Conservation (phyloP, 2,888 invertebrate species). For the Xestia c-nigrum region DNA sequence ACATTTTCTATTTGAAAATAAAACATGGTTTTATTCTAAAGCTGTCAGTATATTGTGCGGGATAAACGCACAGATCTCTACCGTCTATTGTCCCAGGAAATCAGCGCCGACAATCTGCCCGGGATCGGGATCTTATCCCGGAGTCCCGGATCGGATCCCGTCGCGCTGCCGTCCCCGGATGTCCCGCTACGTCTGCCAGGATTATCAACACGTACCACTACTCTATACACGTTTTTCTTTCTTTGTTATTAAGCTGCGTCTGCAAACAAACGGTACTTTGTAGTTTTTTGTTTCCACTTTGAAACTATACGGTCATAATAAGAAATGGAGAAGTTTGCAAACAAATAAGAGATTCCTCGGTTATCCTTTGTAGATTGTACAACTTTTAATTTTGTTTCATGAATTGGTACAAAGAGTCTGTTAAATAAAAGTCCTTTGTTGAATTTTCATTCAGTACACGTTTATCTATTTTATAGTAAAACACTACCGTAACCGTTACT, state of each 20-base stretch:
- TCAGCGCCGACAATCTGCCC: constrained; percentile 83
- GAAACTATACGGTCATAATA: constrained; percentile 58
- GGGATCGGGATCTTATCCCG: constrained; percentile 81
- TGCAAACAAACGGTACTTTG: constrained; percentile 57
- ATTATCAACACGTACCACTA: constrained; percentile 82
- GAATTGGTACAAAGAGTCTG: constrained; percentile 27
- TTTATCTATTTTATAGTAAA: constrained; percentile 9
- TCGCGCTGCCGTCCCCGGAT: constrained; percentile 77
- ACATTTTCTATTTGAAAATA: constrained; percentile 56
- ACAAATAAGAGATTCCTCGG: constrained; percentile 55
- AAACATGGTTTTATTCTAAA: constrained; percentile 73
- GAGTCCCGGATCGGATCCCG: constrained; percentile 77
- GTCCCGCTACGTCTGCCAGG: constrained; percentile 82
- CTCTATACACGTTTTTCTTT: constrained; percentile 76
- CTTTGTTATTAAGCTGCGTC: constrained; percentile 75
- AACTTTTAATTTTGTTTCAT: constrained; percentile 56
- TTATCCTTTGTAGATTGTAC: constrained; percentile 55
- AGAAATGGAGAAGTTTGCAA: constrained; percentile 60
- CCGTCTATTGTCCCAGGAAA: constrained; percentile 82
- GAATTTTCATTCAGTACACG: not conserved
- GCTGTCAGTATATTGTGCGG: constrained; percentile 77
- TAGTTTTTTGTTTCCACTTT: constrained; percentile 52
- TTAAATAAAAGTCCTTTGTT: constrained; percentile 43
- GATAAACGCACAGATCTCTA: constrained; percentile 76
- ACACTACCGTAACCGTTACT: not conserved